Base-by-base conservation (phyloP, 2,888 invertebrate genomes). In the Iphiclides podalirius region DNA sequence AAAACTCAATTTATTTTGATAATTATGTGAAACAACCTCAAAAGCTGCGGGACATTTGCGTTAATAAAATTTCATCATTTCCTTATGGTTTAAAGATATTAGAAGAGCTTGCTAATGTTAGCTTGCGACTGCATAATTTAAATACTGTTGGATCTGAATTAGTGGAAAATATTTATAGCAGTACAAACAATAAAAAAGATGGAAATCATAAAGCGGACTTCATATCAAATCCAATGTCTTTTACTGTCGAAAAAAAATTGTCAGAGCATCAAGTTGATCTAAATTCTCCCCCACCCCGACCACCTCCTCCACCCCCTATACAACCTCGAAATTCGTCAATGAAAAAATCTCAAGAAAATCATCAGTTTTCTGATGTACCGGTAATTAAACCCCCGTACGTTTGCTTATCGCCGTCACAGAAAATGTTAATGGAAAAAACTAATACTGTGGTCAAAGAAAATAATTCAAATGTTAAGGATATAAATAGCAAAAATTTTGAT, bases 361-460 rank as follows among this genome's bases (percentile, higher is more conserved):
- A 75, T 92, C 93, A 93, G 40, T 43, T 9, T 34, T 81, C 92
- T 53, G 92, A 91, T 1, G 61, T 93, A 37, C 91, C 92, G 9
- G 92, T 92, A 0, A 84, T 89, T 52, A 92, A 93, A 64, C 89
- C 90, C 39, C 66, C 93, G 0, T 79, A 94, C 47, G 84, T 93
- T 4, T 94, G 93, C 63, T 82, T 95, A 8, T 94, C 95, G 0
- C 95, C 95, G 0, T 92, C 93, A 3, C 95, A 94, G 69, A 91
- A 91, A 66, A 86, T 88, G 64, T 77, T 91, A 35, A 85, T 91
- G 67, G 90, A 91, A 50, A 91, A 90, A 63, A 89, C 89, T 13
- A 88, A 87, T 34, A 81, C 84, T 38, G 67, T 88, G n/a, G 74
- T 86, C 38, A 67, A 67, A 17, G 79, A 86, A 54, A 91, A 91